Evolutionary conservation across 2,113 vertebrate species (phyloP).

Genomic region (Microcebus ravelobensis): DNA sequence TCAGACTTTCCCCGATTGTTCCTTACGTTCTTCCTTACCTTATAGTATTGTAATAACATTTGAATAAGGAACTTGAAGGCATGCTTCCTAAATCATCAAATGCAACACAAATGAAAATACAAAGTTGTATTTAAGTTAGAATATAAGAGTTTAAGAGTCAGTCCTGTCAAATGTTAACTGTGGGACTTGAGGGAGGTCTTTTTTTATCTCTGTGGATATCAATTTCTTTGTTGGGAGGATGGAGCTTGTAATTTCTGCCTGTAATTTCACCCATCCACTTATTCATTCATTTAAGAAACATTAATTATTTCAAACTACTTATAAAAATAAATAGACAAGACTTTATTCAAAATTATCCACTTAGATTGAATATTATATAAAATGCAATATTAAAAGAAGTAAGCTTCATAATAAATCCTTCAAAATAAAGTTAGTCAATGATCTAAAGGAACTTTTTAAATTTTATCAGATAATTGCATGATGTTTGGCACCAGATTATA

Average conservation of each 20-base stretch:
- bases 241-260: neutral
- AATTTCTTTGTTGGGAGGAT: neutral
- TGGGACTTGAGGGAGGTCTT: neutral
- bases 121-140: neutral
- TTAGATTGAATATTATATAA: neutral
- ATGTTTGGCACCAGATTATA: neutral
- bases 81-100: neutral
- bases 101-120: neutral
- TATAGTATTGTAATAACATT: neutral
- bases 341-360: neutral
- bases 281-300: neutral
- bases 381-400: neutral
- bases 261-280: neutral
- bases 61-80: neutral
- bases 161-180: neutral
- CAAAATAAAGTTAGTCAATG: neutral
- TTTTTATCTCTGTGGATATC: neutral
- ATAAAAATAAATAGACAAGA: neutral
- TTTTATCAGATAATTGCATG: neutral
- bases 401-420: neutral
- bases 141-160: neutral
- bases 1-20: neutral
- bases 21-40: neutral
- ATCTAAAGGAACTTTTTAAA: neutral
- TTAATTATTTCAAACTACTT: neutral